These are phyloP conservation scores for Miniopterus natalensis DNA, from an alignment of 2,113 vertebrate genomes.

Conservation along the genomic window DNA sequence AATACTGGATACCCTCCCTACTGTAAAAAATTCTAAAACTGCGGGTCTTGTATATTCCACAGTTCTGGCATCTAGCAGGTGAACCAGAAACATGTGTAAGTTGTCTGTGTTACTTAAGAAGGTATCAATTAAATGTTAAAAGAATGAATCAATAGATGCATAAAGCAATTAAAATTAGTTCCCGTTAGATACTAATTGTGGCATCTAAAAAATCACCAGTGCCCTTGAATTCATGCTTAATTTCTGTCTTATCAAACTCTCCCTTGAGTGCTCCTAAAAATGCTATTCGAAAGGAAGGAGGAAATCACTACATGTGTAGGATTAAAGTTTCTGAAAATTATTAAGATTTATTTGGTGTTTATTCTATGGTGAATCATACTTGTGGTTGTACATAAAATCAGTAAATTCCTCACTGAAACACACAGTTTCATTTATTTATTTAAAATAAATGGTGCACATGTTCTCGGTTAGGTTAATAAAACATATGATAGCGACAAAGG, in stretches of 20 bases:
- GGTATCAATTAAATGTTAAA: slow-evolving; percentile 44
- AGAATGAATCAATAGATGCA: slow-evolving; percentile 15
- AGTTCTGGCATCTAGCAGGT: neutral
- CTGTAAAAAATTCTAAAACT: neutral
- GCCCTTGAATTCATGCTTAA: slow-evolving; percentile 4
- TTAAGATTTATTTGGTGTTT: neutral
- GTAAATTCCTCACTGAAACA: slow-evolving; percentile 45
- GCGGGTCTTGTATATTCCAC: neutral
- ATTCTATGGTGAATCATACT: neutral
- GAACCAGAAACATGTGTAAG: slow-evolving; percentile 54
- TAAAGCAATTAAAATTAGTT: slow-evolving; percentile 38
- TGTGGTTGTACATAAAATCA: neutral
- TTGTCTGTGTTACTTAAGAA: neutral
- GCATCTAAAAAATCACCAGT: neutral
- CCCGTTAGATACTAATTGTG: neutral
- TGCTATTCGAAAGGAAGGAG: neutral
- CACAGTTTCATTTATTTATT: neutral
- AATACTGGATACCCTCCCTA: neutral
- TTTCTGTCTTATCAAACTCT: slow-evolving; percentile 29
- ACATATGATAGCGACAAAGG: slow-evolving; percentile 58
- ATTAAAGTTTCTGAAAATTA: slow-evolving; percentile 26
- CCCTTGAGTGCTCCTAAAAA: neutral
- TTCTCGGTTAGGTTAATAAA: slow-evolving; percentile 76
- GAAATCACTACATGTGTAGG: neutral
- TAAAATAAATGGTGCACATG: slow-evolving; percentile 31